Evolutionary conservation across 2,797 vertebrate species (phyloP).

Genomic region (Silurus aristotelis): DNA sequence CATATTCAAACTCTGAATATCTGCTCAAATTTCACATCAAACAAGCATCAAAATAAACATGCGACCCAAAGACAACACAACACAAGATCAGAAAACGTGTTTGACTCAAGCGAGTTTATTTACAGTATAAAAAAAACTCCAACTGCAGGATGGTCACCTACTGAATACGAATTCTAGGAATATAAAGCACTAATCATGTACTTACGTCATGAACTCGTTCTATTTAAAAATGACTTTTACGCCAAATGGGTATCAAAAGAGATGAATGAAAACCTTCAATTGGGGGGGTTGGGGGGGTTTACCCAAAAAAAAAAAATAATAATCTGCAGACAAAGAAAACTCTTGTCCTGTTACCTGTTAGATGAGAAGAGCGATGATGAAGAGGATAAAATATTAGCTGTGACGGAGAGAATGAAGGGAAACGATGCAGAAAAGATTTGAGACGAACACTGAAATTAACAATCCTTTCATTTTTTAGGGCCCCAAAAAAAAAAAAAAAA

Average conservation of each 20-base stretch:
- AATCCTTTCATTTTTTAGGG: background rate
- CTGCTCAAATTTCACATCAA: background rate
- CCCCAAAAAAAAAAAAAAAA: background rate
- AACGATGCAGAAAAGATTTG: background rate
- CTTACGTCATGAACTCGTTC: slow-evolving; percentile 10
- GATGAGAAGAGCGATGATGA: too few species aligned
- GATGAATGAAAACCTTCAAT: background rate
- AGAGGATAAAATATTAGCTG: too few species aligned
- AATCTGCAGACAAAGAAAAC: background rate
- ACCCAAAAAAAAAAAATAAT: background rate
- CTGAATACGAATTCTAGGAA: slow-evolving; percentile 45
- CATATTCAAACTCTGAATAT: background rate
- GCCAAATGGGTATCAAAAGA: slow-evolving; percentile 40
- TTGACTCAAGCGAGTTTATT: slow-evolving; percentile 69
- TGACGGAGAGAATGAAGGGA: background rate
- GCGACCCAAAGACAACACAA: too few species aligned
- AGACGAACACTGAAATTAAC: slow-evolving; percentile 5
- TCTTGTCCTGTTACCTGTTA: background rate
- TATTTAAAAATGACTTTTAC: slow-evolving; percentile 32
- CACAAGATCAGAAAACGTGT: background rate
- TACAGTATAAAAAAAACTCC: slow-evolving; percentile 72
- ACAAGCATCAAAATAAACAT: background rate
- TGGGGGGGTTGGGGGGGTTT: background rate
- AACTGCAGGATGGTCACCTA: slow-evolving; percentile 51
- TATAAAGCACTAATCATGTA: slow-evolving; percentile 49